A percentile compares a stretch with the other conserved stretches of the same genome.
Conservation (phyloP, 2,113 vertebrate genomes). For the Anseranas semipalmata region DNA sequence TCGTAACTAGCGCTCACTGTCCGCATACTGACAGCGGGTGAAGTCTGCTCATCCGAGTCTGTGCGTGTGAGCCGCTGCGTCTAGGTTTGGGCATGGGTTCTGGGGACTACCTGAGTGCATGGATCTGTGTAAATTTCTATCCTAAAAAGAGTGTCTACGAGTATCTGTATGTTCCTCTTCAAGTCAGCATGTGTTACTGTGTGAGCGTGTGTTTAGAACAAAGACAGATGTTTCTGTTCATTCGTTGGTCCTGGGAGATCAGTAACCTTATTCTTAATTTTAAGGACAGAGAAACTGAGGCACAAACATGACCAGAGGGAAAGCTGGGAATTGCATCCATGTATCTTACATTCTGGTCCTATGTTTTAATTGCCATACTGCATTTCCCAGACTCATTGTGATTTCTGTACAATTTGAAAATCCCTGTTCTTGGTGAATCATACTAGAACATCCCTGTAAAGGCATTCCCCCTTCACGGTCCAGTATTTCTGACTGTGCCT, state of each 20-base stretch:
- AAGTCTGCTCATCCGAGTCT: background rate
- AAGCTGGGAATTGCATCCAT: background rate
- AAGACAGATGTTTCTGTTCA: background rate
- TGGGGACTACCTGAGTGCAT: background rate
- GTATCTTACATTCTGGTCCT: background rate
- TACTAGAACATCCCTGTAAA: background rate
- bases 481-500: background rate
- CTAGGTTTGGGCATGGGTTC: background rate
- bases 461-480: background rate
- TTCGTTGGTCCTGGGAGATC: background rate
- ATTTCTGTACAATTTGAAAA: background rate
- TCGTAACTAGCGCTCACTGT: too few species aligned
- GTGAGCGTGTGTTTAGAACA: background rate
- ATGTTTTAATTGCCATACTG: background rate
- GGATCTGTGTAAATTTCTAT: background rate
- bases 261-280: background rate
- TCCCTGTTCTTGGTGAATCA: rapidly evolving
- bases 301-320: background rate
- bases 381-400: background rate
- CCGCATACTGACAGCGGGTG: background rate
- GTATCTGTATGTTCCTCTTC: background rate
- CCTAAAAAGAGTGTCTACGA: background rate
- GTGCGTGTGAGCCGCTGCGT: background rate
- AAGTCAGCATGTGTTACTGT: background rate
- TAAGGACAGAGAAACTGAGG: background rate